Base-by-base conservation (phyloP, 2,113 vertebrate species). In the Guaruba guarouba region DNA sequence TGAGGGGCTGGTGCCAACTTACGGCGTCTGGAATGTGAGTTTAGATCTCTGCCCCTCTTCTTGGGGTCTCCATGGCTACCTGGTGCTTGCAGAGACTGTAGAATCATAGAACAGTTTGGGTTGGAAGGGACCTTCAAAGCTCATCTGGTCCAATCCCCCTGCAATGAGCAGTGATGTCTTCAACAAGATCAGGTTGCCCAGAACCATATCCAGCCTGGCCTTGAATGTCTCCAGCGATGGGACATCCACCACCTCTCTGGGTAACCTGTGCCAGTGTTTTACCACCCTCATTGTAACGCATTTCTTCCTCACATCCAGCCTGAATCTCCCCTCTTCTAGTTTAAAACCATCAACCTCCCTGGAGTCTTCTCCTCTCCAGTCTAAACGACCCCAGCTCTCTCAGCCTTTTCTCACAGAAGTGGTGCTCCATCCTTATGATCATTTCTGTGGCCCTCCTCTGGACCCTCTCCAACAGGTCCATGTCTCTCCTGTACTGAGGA, bases 21-120 rank as follows among this genome's bases (percentile, higher is more conserved):
- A 13, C 8, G 10, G 1, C 1, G 20, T 11, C 57, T 19, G n/a
- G 23, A 23, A 3, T 2, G 17, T 2, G 24, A 73, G 19, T 31
- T 49, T 27, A 70, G 29, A 59, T 19, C 31, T 61, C 81, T 61
- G 55, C 16, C 35, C 29, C 8, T 64, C 35, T 76, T 70, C 28
- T 17, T 48, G 64, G 54, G 39, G 19, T 44, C 67, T 78, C 35
- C 54, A 16, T 3, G 11, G 61, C 61, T 15, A 35, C 29, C 54
- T 62, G 54, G 54, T n/a, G 44, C 27, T 66, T 49, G 31, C 19
- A 49, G 17, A 41, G 48, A 33, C 41, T 25, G 31, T 13, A 48
- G 16, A 62, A 59, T 35, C 57, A 57, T 9, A 59, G 13, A 35
- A n/a, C 5, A 59, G 57, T 59, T 24, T 15, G 57, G 33, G 13